Conservation (phyloP, 2,888 invertebrate species). For the Apodemia mormo region DNA sequence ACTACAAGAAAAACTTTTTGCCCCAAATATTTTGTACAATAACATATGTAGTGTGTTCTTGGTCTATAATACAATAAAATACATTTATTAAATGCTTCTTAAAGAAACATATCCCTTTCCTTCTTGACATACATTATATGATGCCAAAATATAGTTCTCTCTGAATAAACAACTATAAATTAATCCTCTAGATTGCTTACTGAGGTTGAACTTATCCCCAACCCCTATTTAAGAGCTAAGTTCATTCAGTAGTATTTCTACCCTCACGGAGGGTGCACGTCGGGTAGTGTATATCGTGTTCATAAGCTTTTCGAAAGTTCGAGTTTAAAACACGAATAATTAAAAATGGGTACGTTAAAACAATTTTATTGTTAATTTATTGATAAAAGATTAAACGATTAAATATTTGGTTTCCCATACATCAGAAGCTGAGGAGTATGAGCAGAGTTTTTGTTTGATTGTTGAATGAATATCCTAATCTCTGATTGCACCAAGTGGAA, state of each 20-base stretch:
- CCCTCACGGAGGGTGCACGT: constrained; percentile 13
- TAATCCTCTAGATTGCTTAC: neutral
- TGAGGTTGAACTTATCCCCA: neutral
- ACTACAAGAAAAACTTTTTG: too few relatives aligned
- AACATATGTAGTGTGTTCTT: too few relatives aligned
- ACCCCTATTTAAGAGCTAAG: neutral
- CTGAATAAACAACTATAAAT: constrained; percentile 17
- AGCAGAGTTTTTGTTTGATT: too few relatives aligned
- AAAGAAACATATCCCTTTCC: neutral
- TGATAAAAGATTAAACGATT: neutral
- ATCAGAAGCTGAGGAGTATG: too few relatives aligned
- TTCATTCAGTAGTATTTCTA: constrained; percentile 17
- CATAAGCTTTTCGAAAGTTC: neutral
- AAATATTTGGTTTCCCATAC: too few relatives aligned
- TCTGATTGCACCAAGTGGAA: too few relatives aligned
- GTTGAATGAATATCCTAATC: too few relatives aligned
- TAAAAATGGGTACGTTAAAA: constrained; percentile 4
- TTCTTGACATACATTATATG: neutral
- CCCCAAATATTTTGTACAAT: too few relatives aligned
- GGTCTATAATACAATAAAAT: too few relatives aligned
- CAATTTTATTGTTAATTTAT: neutral
- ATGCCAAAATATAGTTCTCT: constrained; percentile 8
- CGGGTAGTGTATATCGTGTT: neutral
- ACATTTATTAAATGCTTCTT: too few relatives aligned
- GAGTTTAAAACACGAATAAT: neutral